A percentile compares a stretch with the other conserved stretches of the same genome.
Evolutionary conservation across 1,140 invertebrate genomes (phyloP).

Genomic region (Macrobrachium nipponense): DNA sequence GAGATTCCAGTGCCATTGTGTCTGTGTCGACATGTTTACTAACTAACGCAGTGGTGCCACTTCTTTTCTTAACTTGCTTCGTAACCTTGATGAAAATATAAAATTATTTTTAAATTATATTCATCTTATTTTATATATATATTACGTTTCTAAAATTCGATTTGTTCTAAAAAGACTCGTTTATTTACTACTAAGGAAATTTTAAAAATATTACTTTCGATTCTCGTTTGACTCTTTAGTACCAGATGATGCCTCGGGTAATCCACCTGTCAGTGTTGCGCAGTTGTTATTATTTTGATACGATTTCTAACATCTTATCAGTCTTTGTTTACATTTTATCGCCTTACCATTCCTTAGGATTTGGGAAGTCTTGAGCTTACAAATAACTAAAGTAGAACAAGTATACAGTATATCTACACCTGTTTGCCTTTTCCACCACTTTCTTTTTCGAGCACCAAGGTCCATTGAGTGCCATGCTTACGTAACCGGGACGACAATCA

Average conservation of each 20-base stretch:
- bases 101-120: no score
- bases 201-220: neutral
- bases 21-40: conserved; percentile 64
- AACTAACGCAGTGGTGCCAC: conserved; percentile 63
- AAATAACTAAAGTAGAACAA: neutral
- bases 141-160: neutral
- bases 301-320: neutral
- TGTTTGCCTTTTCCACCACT: no score
- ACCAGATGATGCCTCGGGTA: conserved; percentile 33
- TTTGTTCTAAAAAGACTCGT: neutral
- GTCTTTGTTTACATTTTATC: neutral
- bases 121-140: neutral
- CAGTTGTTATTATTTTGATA: conserved; percentile 20
- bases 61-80: conserved; percentile 52
- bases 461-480: no score
- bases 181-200: neutral
- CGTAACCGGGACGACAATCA: neutral
- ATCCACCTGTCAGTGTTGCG: conserved; percentile 47
- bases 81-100: neutral
- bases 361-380: neutral
- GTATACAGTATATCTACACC: no score
- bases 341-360: neutral
- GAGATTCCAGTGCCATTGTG: conserved; percentile 71
- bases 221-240: conserved; percentile 19
- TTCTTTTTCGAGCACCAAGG: no score